phyloP scores from a whole-genome alignment of 2,888 invertebrate genomes.

The Iselma pallidipennis region DNA sequence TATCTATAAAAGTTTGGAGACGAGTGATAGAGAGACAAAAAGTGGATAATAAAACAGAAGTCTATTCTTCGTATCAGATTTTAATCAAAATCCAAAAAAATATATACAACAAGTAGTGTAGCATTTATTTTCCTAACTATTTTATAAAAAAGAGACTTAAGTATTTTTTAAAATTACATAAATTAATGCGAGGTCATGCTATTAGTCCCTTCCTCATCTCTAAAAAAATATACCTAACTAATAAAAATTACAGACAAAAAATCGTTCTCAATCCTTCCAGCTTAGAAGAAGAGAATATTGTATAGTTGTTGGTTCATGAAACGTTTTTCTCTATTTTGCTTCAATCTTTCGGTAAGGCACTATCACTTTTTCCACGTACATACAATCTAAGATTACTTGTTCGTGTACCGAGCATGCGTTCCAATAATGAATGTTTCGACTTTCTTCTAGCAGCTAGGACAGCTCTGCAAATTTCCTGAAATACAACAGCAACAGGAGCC shows the following conservation, averaged over 20 bases:
- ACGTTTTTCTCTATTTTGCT: neutral
- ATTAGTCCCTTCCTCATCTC: no score
- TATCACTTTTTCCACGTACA: constrained; percentile 86
- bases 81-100: no score
- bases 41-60: neutral
- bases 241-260: no score
- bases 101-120: no score
- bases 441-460: constrained; percentile 77
- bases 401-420: constrained; percentile 81
- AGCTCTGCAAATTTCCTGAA: constrained; percentile 84
- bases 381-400: constrained; percentile 71
- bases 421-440: constrained; percentile 82
- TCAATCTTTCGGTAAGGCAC: constrained; percentile 83
- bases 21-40: neutral
- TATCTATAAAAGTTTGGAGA: neutral
- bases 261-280: no score
- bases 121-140: neutral
- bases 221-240: no score
- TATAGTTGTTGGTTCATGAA: no score
- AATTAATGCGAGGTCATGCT: neutral
- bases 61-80: neutral
- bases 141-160: no score
- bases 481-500: constrained; percentile 77
- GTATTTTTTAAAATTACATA: no score
- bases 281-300: no score